These are phyloP conservation scores for Thaumatotibia leucotreta DNA, from an alignment of 1,140 invertebrate species.

Conservation along the genomic window DNA sequence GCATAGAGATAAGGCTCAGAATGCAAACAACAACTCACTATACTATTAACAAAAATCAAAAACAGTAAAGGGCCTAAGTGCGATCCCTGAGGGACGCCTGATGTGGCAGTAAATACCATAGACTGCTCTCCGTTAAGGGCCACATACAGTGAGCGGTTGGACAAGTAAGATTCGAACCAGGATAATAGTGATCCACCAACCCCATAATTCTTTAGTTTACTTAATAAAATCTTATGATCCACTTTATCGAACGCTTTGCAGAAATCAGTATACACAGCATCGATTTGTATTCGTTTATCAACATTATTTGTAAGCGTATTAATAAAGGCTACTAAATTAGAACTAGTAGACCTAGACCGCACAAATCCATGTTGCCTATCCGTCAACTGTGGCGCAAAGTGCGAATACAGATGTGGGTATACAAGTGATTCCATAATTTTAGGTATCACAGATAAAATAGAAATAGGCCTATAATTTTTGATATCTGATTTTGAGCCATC, in stretches of 20 bases:
- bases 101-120: not conserved
- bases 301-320: not conserved
- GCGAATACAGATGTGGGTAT: not conserved
- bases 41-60: slow-evolving; percentile 10
- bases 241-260: slow-evolving; percentile 11
- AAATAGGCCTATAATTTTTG: not conserved
- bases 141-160: not conserved
- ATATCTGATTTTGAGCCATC: not conserved
- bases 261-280: slow-evolving; percentile 14
- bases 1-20: not conserved
- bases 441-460: not conserved
- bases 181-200: not conserved
- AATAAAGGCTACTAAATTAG: slow-evolving; percentile 6
- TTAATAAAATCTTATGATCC: not conserved
- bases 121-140: not conserved
- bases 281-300: not conserved
- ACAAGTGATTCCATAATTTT: not conserved
- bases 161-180: not conserved
- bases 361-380: slow-evolving; percentile 12
- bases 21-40: not conserved
- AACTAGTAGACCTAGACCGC: not conserved
- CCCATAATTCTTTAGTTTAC: not conserved
- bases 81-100: slow-evolving; percentile 13
- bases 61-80: slow-evolving; percentile 10
- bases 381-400: not conserved